Evolutionary conservation across 2,888 invertebrate species (phyloP).

Genomic region (Lycocerus yunnanus): DNA sequence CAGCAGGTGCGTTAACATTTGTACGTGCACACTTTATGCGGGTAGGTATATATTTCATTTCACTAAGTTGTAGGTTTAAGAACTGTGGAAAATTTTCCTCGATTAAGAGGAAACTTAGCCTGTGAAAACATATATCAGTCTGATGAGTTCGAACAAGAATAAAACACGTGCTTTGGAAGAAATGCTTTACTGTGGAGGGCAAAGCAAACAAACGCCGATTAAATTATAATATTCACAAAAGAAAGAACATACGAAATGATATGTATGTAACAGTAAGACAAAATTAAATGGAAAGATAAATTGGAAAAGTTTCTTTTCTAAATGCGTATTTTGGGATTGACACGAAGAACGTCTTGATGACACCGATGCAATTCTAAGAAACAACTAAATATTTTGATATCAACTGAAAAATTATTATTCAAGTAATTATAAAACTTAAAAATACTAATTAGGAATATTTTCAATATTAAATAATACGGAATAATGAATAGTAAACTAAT

Average conservation of each 20-base stretch:
- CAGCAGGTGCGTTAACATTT: not conserved
- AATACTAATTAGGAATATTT: not conserved
- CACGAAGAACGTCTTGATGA: not conserved
- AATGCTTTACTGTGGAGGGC: too few species aligned
- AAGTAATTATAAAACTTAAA: not conserved
- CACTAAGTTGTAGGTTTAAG: not conserved
- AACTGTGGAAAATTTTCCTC: not conserved
- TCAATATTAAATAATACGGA: not conserved
- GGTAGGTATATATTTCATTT: not conserved
- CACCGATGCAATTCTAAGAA: not conserved
- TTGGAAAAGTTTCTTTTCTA: too few species aligned
- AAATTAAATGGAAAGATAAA: too few species aligned
- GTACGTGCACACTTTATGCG: not conserved
- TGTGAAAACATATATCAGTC: too few species aligned
- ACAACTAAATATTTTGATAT: not conserved
- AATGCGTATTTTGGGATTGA: not conserved
- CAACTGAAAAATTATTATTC: not conserved
- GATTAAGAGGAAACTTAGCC: too few species aligned
- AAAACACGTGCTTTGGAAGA: too few species aligned
- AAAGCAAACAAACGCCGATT: too few species aligned
- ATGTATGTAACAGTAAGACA: too few species aligned
- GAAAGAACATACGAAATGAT: too few species aligned
- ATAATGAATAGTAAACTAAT: not conserved
- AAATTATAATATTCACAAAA: too few species aligned
- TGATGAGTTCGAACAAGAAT: not conserved